Evolutionary conservation across 2,797 vertebrate genomes (phyloP), one percentile per base, ranked within the genome.

Genomic region (Octomys mimax): DNA sequence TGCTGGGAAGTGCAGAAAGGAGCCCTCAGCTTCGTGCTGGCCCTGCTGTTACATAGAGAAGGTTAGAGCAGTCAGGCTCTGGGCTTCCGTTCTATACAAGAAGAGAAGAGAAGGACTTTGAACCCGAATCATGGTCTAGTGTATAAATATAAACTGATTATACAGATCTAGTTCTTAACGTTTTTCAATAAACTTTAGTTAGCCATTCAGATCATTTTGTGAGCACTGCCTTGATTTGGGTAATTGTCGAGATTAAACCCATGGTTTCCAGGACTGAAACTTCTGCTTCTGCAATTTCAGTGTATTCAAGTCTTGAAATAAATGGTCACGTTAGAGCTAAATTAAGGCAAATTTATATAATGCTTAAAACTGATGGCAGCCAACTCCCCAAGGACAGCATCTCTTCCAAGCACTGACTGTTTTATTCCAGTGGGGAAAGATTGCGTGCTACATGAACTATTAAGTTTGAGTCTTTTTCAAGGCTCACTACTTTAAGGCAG

Each of bases 271-370:
- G 57, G 77, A 95, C 81, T 78, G 82, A 94, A 95, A 89, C 36
- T 68, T 92, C n/a, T 78, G 89, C 28, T 36, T 77, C 79, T 94
- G 49, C 26, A 90, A 26, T 93, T 93, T 97, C 54, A 87, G 36
- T 70, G 12, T 59, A 94, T 90, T 95, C 82, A 92, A 59, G 84
- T 96, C 82, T 96, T 93, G 82, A 95, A 97, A 96, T 95, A 96
- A 94, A 87, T 86, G 70, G 89, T 85, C 85, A 84, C 52, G 36
- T 71, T 92, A 82, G 75, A 95, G 28, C 54, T 96, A 96, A 97
- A 87, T 96, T 82, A 92, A 95, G 39, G 54, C 16, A 94, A 86
- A 87, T 92, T 97, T 95, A 68, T 95, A 46, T 86, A 90, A 89
- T 79, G 21, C 21, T 96, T 84, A 92, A 92, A 97, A 89, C 4